A percentile compares a stretch with the other conserved stretches of the same genome.
These are phyloP conservation scores for Agapornis roseicollis DNA, from an alignment of 2,113 vertebrate species.

Conservation along the genomic window DNA sequence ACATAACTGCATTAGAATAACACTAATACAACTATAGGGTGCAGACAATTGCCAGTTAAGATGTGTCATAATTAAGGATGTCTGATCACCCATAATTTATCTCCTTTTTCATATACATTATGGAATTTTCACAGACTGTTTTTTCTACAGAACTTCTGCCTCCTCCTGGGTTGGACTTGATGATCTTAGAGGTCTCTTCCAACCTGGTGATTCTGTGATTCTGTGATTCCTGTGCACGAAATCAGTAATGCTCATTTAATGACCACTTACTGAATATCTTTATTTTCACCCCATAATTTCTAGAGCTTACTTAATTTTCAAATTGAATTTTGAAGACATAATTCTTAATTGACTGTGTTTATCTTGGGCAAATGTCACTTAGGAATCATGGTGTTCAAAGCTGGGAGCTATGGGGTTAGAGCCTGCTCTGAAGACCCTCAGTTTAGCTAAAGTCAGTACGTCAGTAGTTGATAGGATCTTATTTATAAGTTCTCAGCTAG, in stretches of 20 bases:
- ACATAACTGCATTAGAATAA: not conserved
- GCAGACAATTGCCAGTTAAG: not conserved
- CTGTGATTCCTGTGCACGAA: not conserved
- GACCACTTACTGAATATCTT: not conserved
- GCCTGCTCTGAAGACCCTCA: not conserved
- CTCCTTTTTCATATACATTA: not conserved
- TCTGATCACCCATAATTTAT: not conserved
- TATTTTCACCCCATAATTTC: not conserved
- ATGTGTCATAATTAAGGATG: not conserved
- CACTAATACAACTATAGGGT: not conserved
- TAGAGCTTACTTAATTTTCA: not conserved
- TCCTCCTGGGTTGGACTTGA: too few relatives aligned
- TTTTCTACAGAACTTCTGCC: not conserved
- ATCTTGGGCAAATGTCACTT: not conserved
- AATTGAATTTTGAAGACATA: not conserved
- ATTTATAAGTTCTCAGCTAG: not conserved
- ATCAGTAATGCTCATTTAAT: not conserved
- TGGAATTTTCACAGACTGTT: not conserved
- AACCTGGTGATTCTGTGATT: too few relatives aligned
- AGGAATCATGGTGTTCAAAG: not conserved
- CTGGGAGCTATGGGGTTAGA: not conserved
- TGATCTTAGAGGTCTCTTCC: too few relatives aligned
- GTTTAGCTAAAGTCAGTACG: accelerated
- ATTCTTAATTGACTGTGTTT: not conserved
- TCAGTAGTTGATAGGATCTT: not conserved